Conservation (phyloP, 1,140 invertebrate species). For the Caenorhabditis latens region DNA sequence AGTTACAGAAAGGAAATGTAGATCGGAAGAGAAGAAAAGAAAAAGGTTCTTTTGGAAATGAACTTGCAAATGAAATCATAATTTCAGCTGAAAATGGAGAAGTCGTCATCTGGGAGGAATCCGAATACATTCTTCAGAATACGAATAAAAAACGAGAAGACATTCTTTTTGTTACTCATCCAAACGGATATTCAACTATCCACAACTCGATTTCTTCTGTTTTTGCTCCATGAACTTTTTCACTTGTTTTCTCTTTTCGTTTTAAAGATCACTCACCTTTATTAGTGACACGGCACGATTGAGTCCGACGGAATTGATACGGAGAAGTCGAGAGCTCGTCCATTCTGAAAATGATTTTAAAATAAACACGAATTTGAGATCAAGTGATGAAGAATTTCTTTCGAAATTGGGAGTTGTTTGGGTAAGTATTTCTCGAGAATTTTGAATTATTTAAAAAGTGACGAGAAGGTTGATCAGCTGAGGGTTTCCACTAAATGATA, state of each 20-base stretch:
- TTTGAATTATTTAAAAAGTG: conserved; percentile 16
- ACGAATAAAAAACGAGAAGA: background rate
- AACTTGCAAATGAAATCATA: background rate
- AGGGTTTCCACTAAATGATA: background rate
- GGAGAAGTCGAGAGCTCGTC: conserved; percentile 33
- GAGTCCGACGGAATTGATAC: conserved; percentile 40
- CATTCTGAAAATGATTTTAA: conserved; percentile 16
- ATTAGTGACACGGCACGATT: conserved; percentile 30
- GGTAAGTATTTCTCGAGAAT: background rate
- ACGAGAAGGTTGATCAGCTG: background rate
- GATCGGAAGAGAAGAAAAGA: background rate
- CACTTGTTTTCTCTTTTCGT: background rate
- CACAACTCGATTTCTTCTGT: conserved; percentile 30
- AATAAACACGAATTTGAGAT: background rate
- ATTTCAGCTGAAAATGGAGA: background rate
- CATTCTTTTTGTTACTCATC: conserved; percentile 44
- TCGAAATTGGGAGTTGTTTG: background rate
- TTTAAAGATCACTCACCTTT: conserved; percentile 35
- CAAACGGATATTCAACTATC: conserved; percentile 44
- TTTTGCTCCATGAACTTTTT: conserved; percentile 43
- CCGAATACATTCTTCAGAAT: background rate
- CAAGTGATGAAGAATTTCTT: background rate
- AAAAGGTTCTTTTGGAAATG: background rate
- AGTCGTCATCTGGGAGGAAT: background rate
- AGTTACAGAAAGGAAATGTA: background rate